Evolutionary conservation across 2,113 vertebrate species (phyloP).

Genomic region (Ascaphus truei): DNA sequence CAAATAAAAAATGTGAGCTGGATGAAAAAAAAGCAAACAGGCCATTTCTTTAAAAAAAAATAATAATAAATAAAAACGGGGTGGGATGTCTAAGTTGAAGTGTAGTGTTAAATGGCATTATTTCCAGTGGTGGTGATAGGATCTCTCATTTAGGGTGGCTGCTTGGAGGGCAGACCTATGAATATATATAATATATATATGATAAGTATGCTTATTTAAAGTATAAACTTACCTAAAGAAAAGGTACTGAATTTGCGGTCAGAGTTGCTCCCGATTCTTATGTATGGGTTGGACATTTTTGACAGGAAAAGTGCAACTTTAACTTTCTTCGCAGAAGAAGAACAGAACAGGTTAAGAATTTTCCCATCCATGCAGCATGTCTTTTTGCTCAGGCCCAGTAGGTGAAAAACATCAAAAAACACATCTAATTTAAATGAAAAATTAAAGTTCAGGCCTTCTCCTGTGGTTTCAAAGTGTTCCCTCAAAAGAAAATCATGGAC

Average conservation of each 20-base stretch:
- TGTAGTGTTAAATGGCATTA: too few species aligned
- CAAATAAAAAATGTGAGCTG: too few species aligned
- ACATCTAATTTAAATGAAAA: slow-evolving; percentile 58
- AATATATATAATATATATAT: too few species aligned
- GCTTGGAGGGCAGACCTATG: too few species aligned
- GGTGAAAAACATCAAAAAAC: slow-evolving; percentile 58
- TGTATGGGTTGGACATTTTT: slow-evolving; percentile 55
- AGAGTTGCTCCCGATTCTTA: slow-evolving; percentile 48
- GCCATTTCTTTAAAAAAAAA: too few species aligned
- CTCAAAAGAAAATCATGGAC: slow-evolving; percentile 50
- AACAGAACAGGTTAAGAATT: slow-evolving; percentile 55
- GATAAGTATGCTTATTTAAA: slow-evolving; percentile 20
- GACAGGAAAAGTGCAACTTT: slow-evolving; percentile 56
- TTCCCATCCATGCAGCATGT: slow-evolving; percentile 50
- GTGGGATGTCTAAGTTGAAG: too few species aligned
- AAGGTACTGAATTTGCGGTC: slow-evolving; percentile 53
- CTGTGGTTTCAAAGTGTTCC: slow-evolving; percentile 44
- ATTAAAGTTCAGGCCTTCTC: slow-evolving; percentile 50
- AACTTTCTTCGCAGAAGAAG: slow-evolving; percentile 55
- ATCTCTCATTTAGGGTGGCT: too few species aligned
- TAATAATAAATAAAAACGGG: too few species aligned
- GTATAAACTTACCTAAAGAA: slow-evolving; percentile 50
- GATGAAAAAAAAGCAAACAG: too few species aligned
- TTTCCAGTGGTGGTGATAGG: too few species aligned
- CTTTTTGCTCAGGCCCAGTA: slow-evolving; percentile 57